phyloP scores from a whole-genome alignment of 2,113 vertebrate species.

The Corythoichthys haematopterus region DNA sequence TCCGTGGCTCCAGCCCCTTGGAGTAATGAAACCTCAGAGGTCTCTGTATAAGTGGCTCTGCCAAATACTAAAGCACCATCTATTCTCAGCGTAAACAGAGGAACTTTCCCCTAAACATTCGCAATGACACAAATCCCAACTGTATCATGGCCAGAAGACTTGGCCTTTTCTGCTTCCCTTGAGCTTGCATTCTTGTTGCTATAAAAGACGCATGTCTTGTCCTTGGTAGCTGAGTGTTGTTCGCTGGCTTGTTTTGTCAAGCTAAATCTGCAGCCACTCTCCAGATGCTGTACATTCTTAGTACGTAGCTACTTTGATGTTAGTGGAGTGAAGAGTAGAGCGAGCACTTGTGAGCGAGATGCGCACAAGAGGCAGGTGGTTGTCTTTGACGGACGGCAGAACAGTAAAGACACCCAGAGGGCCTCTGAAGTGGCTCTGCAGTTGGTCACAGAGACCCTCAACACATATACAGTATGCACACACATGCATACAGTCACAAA shows the following conservation, averaged over 20 bases:
- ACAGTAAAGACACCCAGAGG: constrained; percentile 62
- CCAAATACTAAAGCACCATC: constrained; percentile 37
- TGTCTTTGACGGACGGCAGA: constrained; percentile 60
- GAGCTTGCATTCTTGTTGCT: constrained; percentile 14
- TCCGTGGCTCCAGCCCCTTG: constrained; percentile 21
- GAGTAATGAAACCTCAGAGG: constrained; percentile 30
- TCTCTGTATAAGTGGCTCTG: constrained; percentile 25
- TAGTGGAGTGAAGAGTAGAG: constrained; percentile 34
- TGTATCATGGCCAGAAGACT: neutral
- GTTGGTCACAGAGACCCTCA: constrained; percentile 39
- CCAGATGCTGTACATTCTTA: constrained; percentile 29
- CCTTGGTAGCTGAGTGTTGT: constrained; percentile 13
- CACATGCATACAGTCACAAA: constrained; percentile 6
- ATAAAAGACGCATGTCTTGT: constrained; percentile 29
- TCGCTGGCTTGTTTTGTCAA: constrained; percentile 21
- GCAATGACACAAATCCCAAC: constrained; percentile 24
- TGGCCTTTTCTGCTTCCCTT: constrained; percentile 11
- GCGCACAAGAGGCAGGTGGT: constrained; percentile 55
- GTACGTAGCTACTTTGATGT: constrained; percentile 48
- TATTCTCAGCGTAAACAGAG: constrained; percentile 41
- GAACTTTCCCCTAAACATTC: constrained; percentile 22
- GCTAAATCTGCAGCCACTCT: constrained; percentile 43
- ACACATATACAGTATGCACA: constrained; percentile 20
- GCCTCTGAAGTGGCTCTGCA: constrained; percentile 53
- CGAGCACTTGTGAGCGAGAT: constrained; percentile 47